Base-by-base conservation (phyloP, 2,888 invertebrate species). In the Sussaba pulchella region DNA sequence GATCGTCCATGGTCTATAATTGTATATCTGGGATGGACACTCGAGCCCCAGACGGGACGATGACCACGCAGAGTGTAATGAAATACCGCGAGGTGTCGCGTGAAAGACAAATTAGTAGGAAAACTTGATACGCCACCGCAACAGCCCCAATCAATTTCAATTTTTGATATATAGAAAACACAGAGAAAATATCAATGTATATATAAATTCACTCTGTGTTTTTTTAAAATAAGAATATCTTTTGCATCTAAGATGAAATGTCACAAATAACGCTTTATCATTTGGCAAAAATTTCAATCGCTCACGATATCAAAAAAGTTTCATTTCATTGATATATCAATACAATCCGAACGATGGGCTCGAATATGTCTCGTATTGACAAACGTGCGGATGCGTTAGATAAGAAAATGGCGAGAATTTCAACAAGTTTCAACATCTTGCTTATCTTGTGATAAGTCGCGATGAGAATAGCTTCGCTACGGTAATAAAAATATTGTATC, bases 1-100 rank as follows among this genome's bases (percentile, higher is more conserved):
- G 57, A 79, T 57, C 73, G 52, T 54, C 67, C 39, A 39, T 17
- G 63, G 31, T 74, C 57, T 69, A 70, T 74, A 74, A 74, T 79
- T 73, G 63, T 61, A n/a, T n/a, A 72, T 67, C 71, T 45, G 39
- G 24, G 45, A 45, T 24, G 41, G 41, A 24, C 10, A 43, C 17
- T 31, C 4, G 31, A 31, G 6, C 2, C 31, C 31, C 4, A 31
- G 31, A 31, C 31, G 31, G 6, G 6, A 19, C 4, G 41, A 52
- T 41, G 26, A 14, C 24, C 14, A 10, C 36, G 36, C 50, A 19
- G 57, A 17, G 8, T 52, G 59, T 50, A 67, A 61, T 26, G 31
- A 59, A 59, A 47, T 47, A 57, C 45, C 47, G 19, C 26, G 24
- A n/a, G 43, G 36, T 21, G 17, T 52, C 41, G 19, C 52, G 43